Conservation (phyloP, 1,140 invertebrate genomes). For the Holcopasites calliopsidis region DNA sequence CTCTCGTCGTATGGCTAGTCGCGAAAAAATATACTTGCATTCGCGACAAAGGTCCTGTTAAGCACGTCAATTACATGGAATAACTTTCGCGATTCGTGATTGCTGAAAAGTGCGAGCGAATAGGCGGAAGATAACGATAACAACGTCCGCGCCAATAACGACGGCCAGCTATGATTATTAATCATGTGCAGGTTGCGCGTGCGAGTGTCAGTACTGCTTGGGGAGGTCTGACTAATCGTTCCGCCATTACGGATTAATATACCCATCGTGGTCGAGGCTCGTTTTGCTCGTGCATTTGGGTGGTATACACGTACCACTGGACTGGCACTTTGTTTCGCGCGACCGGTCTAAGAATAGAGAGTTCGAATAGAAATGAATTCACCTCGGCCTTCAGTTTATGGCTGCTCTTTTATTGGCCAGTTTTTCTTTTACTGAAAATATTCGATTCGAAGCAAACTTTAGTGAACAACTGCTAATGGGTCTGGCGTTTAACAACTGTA, state of each 20-base stretch:
- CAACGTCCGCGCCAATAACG: conserved; percentile 58
- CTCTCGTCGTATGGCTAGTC: conserved; percentile 2
- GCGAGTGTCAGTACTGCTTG: conserved; percentile 74
- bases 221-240: conserved; percentile 76
- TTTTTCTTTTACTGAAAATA: too few species aligned
- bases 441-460: background rate
- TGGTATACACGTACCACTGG: conserved; percentile 5
- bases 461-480: background rate
- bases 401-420: too few species aligned
- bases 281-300: conserved; percentile 35
- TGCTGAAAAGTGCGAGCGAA: conserved; percentile 50
- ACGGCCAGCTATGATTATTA: conserved; percentile 74
- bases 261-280: conserved; percentile 49
- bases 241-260: conserved; percentile 77
- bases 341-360: background rate
- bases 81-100: too few species aligned
- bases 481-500: conserved; percentile 4
- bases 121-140: conserved; percentile 61
- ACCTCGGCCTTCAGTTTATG: too few species aligned
- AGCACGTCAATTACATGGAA: too few species aligned
- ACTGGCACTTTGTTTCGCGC: conserved; percentile 41
- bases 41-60: too few species aligned
- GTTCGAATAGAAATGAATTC: conserved; percentile 4
- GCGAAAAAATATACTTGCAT: background rate
- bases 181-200: conserved; percentile 77